A percentile compares a stretch with the other conserved stretches of the same genome.
Conservation (phyloP, 2,797 vertebrate genomes). For the Anas flavirostris region DNA sequence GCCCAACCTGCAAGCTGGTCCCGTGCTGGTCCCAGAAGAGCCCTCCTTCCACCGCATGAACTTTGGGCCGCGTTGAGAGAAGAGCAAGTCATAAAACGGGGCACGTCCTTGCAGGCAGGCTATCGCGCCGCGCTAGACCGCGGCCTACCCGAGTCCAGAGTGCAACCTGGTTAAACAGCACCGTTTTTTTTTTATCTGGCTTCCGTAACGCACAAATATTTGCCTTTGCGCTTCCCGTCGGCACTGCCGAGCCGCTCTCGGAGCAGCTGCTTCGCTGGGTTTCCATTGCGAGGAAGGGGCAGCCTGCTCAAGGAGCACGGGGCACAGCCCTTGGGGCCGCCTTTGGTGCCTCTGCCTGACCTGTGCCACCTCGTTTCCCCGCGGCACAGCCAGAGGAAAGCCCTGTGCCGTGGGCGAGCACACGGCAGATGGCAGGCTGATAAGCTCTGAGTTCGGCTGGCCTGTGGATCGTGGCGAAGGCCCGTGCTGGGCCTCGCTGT, state of each 20-base stretch:
- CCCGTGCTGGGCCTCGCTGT: conserved; percentile 15
- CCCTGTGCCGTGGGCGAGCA: background rate
- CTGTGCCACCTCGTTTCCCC: background rate
- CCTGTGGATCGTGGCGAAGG: background rate
- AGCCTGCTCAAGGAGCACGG: background rate
- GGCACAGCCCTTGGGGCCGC: background rate
- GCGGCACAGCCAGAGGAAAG: background rate
- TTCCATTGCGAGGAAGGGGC: background rate
- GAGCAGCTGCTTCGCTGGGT: background rate
- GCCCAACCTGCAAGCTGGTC: fast-evolving
- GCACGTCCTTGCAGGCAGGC: conserved; percentile 40
- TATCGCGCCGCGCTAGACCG: background rate
- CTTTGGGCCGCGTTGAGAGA: conserved; percentile 31
- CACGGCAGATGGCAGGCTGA: background rate
- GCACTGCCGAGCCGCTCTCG: background rate
- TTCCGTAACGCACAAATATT: conserved; percentile 25
- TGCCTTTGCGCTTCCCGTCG: background rate
- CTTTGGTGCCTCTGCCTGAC: background rate
- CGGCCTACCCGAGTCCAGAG: conserved; percentile 49
- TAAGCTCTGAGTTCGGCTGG: background rate
- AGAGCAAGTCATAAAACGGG: conserved; percentile 39
- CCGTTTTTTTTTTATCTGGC: background rate
- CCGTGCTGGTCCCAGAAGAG: background rate
- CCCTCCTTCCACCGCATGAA: background rate
- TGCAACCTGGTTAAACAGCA: conserved; percentile 48